Evolutionary conservation across 1,140 invertebrate species (phyloP).

Genomic region (Drosophila parabipectinata): DNA sequence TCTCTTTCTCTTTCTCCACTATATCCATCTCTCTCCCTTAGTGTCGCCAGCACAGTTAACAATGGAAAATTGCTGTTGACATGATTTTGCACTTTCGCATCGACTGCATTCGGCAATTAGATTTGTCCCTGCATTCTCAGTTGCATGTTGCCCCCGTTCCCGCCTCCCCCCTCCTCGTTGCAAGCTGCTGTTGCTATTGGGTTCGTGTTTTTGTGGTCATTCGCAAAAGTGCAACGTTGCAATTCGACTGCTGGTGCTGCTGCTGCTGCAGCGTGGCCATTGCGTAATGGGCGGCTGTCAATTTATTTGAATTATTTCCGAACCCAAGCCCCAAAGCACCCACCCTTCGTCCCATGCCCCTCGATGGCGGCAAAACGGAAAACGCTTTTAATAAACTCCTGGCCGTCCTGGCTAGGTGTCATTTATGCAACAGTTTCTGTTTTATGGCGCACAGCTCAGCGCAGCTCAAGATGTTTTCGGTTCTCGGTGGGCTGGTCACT

Average conservation of each 20-base stretch:
- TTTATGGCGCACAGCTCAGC: slow-evolving; percentile 55
- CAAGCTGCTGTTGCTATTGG: slow-evolving; percentile 16
- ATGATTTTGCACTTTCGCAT: slow-evolving; percentile 84
- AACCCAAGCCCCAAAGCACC: slow-evolving; percentile 31
- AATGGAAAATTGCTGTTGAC: slow-evolving; percentile 84
- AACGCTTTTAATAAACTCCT: slow-evolving; percentile 69
- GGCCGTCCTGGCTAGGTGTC: slow-evolving; percentile 63
- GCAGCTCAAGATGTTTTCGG: slow-evolving; percentile 45
- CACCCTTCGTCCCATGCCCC: slow-evolving; percentile 4
- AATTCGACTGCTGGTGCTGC: slow-evolving; percentile 39
- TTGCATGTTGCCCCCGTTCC: slow-evolving; percentile 40
- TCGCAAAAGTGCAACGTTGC: slow-evolving; percentile 70
- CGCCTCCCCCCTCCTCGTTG: slow-evolving; percentile 1
- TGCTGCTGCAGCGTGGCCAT: slow-evolving; percentile 55
- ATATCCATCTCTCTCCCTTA: slow-evolving; percentile 4
- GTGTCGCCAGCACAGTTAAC: slow-evolving; percentile 63
- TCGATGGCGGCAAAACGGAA: slow-evolving; percentile 49
- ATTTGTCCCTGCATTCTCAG: slow-evolving; percentile 66
- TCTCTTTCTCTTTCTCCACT: slow-evolving; percentile 1
- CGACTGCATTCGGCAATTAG: slow-evolving; percentile 84
- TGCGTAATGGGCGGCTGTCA: slow-evolving; percentile 80
- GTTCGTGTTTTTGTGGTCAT: slow-evolving; percentile 66
- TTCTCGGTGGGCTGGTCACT: slow-evolving; percentile 73
- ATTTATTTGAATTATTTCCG: slow-evolving; percentile 80
- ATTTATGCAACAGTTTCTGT: slow-evolving; percentile 80